Conservation (phyloP, 2,797 vertebrate genomes). For the Muscicapa striata region DNA sequence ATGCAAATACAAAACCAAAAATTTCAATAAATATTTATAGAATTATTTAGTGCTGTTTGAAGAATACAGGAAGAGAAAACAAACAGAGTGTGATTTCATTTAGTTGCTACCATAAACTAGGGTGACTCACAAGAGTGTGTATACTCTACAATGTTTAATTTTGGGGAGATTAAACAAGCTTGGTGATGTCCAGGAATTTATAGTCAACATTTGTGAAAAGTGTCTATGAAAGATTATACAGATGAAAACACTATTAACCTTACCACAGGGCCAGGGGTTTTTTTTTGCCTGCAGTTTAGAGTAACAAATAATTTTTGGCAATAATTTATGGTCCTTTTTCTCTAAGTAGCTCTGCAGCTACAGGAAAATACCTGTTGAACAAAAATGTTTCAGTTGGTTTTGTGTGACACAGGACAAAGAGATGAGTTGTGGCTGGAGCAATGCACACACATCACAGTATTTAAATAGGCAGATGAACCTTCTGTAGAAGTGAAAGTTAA, state of each 20-base stretch:
- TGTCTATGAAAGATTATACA: background rate
- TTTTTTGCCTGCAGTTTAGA: background rate
- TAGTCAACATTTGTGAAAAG: background rate
- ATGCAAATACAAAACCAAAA: background rate
- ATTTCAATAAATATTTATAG: background rate
- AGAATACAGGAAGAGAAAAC: background rate
- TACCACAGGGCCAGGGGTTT: accelerated
- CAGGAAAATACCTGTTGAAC: background rate
- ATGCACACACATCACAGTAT: background rate
- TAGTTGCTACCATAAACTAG: background rate
- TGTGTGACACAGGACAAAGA: background rate
- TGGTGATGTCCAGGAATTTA: background rate
- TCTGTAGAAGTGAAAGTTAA: background rate
- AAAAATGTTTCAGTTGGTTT: background rate
- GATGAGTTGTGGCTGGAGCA: background rate
- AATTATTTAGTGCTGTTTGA: background rate
- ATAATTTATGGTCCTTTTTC: background rate
- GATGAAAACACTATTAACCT: background rate
- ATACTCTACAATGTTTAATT: background rate
- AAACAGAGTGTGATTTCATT: background rate
- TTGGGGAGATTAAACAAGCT: background rate
- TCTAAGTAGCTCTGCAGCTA: background rate
- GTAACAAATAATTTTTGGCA: background rate
- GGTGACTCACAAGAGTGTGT: background rate
- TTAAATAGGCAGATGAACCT: background rate